Evolutionary conservation across 2,888 invertebrate species (phyloP), one percentile per base, ranked within the genome.

Genomic region (Noctua janthina): DNA sequence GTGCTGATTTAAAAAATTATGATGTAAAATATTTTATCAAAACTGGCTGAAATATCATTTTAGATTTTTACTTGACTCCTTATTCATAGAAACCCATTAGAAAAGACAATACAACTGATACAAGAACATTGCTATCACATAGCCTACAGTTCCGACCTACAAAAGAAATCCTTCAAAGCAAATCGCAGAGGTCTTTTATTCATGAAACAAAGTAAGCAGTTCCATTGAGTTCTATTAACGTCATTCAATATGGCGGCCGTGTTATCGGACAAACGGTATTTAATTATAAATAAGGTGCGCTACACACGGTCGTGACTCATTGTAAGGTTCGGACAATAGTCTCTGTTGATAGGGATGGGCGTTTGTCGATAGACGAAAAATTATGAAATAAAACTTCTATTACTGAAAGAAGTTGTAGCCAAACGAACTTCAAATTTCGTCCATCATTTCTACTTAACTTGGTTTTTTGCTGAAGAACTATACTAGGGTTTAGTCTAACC

Each of bases 201-300:
- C 71, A 64, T 54, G 43, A 69, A 84, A 72, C 74, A 68, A 84
- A 84, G 71, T 69, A 67, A 64, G 82, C 75, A 66, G 72, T 76
- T 81, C 76, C 76, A 82, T 84, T 86, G 74, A 62, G 62, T 35
- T 68, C 76, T 83, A 86, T 84, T 79, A 77, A 89, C 54, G 70
- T 69, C 68, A 78, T 74, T 90, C 82, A 79, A 80, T 72, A 78
- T 79, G 74, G 62, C 70, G 56, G 83, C 62, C 84, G 81, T 74
- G 78, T 68, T 89, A 83, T 88, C 86, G 84, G 79, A 82, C 83
- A 82, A 82, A 89, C 79, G 87, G 84, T 83, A 85, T 89, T 89
- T 89, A 89, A 89, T 89, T 89, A 90, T 90, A 87, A 89, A 89
- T 89, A 89, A 90, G 79, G 88, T 73, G 23, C 76, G 74, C 79